A percentile compares a stretch with the other conserved stretches of the same genome.
These are phyloP conservation scores for Montipora capricornis DNA, from an alignment of 64 coral and sea anemone species.

Conservation along the genomic window DNA sequence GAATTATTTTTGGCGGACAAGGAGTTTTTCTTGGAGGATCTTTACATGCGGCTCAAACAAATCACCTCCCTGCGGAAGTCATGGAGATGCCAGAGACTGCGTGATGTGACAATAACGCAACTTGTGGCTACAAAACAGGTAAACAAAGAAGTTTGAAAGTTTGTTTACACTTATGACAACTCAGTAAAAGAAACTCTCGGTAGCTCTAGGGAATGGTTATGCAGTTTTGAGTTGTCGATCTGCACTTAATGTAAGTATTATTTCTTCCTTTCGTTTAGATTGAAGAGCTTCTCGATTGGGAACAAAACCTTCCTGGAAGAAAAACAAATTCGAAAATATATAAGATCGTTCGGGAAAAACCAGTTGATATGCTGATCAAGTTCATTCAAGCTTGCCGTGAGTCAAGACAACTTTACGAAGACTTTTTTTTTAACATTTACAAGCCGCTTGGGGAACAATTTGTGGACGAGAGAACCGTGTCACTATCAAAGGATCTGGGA, in stretches of 20 bases:
- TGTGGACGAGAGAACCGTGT: slow-evolving; percentile 34
- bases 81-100: slow-evolving; percentile 48
- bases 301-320: slow-evolving; percentile 42
- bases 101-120: slow-evolving; percentile 30
- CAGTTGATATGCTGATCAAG: slow-evolving; percentile 71
- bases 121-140: slow-evolving; percentile 80
- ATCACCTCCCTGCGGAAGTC: slow-evolving; percentile 69
- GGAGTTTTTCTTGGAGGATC: slow-evolving; percentile 67
- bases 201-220: not conserved
- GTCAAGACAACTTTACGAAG: slow-evolving; percentile 63
- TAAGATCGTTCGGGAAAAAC: not conserved
- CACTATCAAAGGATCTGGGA: slow-evolving; percentile 13
- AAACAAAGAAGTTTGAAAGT: not conserved
- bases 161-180: not conserved
- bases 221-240: too few relatives aligned
- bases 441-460: slow-evolving; percentile 75
- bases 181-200: not conserved
- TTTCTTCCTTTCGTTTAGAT: slow-evolving; percentile 15
- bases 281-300: slow-evolving; percentile 78
- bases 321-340: slow-evolving; percentile 5
- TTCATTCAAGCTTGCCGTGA: slow-evolving; percentile 73
- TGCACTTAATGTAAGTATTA: not conserved
- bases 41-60: slow-evolving; percentile 79
- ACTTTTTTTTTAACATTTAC: slow-evolving; percentile 68
- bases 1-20: slow-evolving; percentile 83